phyloP scores from a whole-genome alignment of 2,797 vertebrate genomes.

The Catostomus latipinnis region DNA sequence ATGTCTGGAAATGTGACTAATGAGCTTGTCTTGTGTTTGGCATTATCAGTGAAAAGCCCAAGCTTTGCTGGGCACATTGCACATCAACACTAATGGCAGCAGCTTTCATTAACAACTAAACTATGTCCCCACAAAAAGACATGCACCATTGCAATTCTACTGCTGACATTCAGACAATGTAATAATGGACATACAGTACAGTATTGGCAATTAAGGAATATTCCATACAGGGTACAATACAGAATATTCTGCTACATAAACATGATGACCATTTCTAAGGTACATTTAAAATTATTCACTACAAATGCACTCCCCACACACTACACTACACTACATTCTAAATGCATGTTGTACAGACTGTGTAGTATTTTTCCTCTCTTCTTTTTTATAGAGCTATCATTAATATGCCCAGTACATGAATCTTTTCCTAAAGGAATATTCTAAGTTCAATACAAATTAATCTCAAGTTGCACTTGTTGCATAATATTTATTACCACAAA shows the following conservation, averaged over 20 bases:
- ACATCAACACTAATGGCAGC: background rate
- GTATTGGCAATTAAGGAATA: background rate
- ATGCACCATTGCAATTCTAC: background rate
- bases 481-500: no score
- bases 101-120: constrained; percentile 1
- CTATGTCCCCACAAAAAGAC: background rate
- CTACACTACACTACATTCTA: no score
- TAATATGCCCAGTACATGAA: no score
- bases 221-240: background rate
- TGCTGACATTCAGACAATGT: background rate
- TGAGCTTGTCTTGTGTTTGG: constrained; percentile 21
- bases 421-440: no score
- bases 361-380: no score
- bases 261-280: no score
- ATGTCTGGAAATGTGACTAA: constrained; percentile 4
- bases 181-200: background rate
- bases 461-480: no score
- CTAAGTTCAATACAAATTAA: no score
- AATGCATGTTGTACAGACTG: no score
- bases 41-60: constrained; percentile 20
- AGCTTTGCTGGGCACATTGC: background rate
- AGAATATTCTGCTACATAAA: background rate
- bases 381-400: no score
- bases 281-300: no score
- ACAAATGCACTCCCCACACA: no score